Conservation (phyloP, 2,113 vertebrate genomes). For the Sorex araneus region DNA sequence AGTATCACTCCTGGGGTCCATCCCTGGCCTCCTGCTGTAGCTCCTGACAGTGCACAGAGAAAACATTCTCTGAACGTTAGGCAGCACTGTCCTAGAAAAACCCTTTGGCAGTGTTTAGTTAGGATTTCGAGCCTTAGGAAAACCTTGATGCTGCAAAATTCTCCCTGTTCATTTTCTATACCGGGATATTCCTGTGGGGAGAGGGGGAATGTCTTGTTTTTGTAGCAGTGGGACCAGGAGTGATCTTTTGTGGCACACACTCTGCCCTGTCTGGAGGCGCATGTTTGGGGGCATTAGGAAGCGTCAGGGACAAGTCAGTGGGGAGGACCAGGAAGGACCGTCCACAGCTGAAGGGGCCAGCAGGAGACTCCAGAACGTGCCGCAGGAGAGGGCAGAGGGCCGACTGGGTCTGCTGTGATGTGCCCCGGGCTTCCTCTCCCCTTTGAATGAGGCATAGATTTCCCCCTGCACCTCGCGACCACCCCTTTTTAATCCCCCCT, state of each 20-base stretch:
- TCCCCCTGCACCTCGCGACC: rapidly evolving
- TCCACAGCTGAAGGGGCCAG: no score
- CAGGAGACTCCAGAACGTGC: neutral
- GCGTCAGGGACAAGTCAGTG: neutral
- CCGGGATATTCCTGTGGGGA: no score
- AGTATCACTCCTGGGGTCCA: no score
- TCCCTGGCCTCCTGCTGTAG: no score
- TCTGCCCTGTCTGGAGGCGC: no score
- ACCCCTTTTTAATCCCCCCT: neutral
- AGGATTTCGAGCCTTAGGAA: neutral
- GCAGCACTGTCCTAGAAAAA: no score
- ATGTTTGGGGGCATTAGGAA: neutral
- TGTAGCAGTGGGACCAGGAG: no score
- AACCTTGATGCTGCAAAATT: neutral
- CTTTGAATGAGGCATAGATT: neutral
- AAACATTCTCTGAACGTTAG: no score
- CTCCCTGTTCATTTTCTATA: neutral
- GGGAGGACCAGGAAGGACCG: neutral
- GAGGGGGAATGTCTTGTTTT: no score
- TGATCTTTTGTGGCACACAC: no score
- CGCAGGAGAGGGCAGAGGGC: neutral
- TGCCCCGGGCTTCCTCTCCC: neutral
- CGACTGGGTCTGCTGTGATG: neutral
- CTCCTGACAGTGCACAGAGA: no score
- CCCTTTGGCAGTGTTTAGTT: no score